Evolutionary conservation across 2,113 vertebrate genomes (phyloP).

Genomic region (Neomonachus schauinslandi): DNA sequence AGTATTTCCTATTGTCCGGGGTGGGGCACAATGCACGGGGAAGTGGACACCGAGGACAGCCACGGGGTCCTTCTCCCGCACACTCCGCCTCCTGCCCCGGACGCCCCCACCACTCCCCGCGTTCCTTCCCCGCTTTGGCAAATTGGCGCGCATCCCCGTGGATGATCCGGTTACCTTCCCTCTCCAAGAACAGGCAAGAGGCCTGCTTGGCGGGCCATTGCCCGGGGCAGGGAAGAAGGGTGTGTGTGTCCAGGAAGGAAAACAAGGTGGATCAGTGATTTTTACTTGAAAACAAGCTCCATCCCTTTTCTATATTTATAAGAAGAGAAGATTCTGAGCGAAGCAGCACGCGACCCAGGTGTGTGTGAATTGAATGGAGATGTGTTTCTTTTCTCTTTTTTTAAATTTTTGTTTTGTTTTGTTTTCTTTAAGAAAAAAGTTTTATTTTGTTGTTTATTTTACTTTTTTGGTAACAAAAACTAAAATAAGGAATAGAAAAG

Average conservation of each 20-base stretch:
- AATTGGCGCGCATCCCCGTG: background rate
- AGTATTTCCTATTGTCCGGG: slow-evolving; percentile 88
- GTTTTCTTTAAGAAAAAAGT: slow-evolving; percentile 72
- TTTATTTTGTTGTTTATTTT: slow-evolving; percentile 88
- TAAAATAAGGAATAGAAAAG: slow-evolving; percentile 90
- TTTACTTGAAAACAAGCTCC: slow-evolving; percentile 88
- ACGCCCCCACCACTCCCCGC: slow-evolving; percentile 36
- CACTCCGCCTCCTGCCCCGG: background rate
- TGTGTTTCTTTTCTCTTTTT: slow-evolving; percentile 85
- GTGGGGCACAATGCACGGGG: slow-evolving; percentile 79
- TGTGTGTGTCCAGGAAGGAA: slow-evolving; percentile 74
- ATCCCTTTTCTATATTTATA: slow-evolving; percentile 89
- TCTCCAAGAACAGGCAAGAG: slow-evolving; percentile 43
- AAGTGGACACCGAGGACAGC: slow-evolving; percentile 57
- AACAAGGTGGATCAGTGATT: slow-evolving; percentile 77
- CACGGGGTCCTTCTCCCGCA: slow-evolving; percentile 54
- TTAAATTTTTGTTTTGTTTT: slow-evolving; percentile 26
- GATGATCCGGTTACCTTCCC: background rate
- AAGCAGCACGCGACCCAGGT: slow-evolving; percentile 86
- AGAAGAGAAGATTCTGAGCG: slow-evolving; percentile 85
- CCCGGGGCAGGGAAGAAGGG: slow-evolving; percentile 64
- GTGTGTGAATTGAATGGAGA: slow-evolving; percentile 87
- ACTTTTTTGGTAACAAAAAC: slow-evolving; percentile 89
- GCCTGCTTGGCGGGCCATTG: background rate
- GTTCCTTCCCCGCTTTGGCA: slow-evolving; percentile 68